Conservation (phyloP, 2,888 invertebrate species). For the Catotricha subobsoleta region DNA sequence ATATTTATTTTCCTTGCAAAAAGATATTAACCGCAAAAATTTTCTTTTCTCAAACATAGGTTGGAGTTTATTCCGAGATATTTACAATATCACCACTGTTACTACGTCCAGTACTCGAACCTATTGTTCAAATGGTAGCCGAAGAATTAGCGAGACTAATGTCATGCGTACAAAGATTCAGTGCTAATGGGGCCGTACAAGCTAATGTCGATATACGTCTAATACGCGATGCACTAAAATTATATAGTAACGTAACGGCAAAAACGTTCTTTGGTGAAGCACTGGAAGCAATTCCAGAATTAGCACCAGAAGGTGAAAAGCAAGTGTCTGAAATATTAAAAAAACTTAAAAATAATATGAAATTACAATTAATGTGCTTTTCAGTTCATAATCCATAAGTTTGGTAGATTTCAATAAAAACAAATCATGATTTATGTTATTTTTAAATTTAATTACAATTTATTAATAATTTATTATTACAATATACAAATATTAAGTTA, state of each 20-base stretch:
- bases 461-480: no score
- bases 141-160: conserved; percentile 82
- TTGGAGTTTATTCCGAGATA: conserved; percentile 28
- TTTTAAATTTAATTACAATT: no score
- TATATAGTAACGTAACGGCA: conserved; percentile 46
- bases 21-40: background rate
- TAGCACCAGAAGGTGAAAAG: conserved; percentile 41
- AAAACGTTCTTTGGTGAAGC: conserved; percentile 69
- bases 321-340: conserved; percentile 43
- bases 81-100: conserved; percentile 54
- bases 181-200: conserved; percentile 52
- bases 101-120: conserved; percentile 49
- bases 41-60: background rate
- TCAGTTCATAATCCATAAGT: conserved; percentile 15
- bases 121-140: conserved; percentile 78
- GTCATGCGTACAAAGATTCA: conserved; percentile 54
- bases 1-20: background rate
- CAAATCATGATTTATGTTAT: no score
- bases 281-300: conserved; percentile 51
- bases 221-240: conserved; percentile 43
- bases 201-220: conserved; percentile 60
- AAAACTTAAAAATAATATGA: conserved; percentile 45
- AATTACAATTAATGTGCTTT: conserved; percentile 48
- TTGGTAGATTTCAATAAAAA: no score
- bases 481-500: no score